Conservation (phyloP, 2,113 vertebrate genomes). For the Crypturellus undulatus region DNA sequence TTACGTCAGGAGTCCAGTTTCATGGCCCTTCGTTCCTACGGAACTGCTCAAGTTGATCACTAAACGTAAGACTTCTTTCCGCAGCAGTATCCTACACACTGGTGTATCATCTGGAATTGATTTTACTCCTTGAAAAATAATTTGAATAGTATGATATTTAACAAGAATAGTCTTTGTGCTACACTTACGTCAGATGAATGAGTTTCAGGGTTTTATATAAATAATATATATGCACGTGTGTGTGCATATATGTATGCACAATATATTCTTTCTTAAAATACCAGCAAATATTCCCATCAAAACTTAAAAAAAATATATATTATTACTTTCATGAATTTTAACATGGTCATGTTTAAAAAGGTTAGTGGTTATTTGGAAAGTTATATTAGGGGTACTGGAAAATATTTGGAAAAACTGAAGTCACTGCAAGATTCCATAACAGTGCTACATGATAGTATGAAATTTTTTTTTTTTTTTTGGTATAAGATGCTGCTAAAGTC, state of each 20-base stretch:
- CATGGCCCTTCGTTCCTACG: slow-evolving; percentile 97
- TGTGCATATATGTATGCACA: neutral
- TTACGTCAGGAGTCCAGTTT: slow-evolving; percentile 98
- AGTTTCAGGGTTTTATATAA: neutral
- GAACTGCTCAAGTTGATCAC: slow-evolving; percentile 98
- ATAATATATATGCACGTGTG: fast-evolving
- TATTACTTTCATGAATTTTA: neutral
- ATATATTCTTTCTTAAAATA: neutral
- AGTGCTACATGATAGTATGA: neutral
- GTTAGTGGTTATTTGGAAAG: neutral
- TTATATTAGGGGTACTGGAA: neutral
- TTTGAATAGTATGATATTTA: neutral
- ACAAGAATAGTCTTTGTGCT: neutral
- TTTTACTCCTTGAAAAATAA: slow-evolving; percentile 85
- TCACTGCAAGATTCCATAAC: neutral
- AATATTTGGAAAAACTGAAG: neutral
- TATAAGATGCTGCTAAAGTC: neutral
- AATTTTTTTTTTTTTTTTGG: neutral
- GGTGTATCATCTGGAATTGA: slow-evolving; percentile 94
- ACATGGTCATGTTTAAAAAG: neutral
- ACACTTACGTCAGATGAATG: fast-evolving
- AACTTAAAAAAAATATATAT: neutral
- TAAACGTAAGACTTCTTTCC: slow-evolving; percentile 96
- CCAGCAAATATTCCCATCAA: fast-evolving
- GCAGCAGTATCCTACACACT: slow-evolving; percentile 91